Conservation (phyloP, 2,797 vertebrate genomes). For the Stomatorhinus walkeri region DNA sequence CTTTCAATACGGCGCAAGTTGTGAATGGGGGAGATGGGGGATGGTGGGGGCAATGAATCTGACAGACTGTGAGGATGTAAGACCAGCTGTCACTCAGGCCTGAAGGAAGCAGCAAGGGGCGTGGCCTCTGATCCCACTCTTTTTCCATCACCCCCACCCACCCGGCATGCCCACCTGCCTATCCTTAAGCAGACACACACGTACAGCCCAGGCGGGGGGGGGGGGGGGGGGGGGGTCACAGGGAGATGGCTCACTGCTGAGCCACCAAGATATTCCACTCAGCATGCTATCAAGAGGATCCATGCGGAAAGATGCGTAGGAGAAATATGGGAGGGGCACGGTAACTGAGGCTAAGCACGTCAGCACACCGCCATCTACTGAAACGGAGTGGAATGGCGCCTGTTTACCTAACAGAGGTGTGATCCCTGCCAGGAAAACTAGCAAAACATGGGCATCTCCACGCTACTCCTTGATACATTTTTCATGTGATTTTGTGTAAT, state of each 20-base stretch:
- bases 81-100: constrained; percentile 30
- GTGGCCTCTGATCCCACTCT: neutral
- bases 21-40: neutral
- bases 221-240: neutral
- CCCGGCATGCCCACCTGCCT: neutral
- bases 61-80: constrained; percentile 35
- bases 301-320: neutral
- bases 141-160: neutral
- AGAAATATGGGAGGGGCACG: neutral
- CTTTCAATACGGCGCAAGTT: constrained; percentile 43
- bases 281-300: constrained; percentile 29
- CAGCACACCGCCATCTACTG: neutral
- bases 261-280: constrained; percentile 14
- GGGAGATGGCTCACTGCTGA: neutral
- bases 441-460: neutral
- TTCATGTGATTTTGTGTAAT: neutral
- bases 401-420: neutral
- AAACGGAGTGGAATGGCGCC: neutral
- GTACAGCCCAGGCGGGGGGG: neutral
- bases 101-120: neutral
- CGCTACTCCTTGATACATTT: neutral
- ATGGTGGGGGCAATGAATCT: constrained; percentile 18
- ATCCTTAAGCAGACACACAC: constrained; percentile 9
- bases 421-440: neutral
- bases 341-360: neutral